These are phyloP conservation scores for Plecturocebus donacophilus DNA, from an alignment of 2,113 vertebrate species.

Conservation along the genomic window DNA sequence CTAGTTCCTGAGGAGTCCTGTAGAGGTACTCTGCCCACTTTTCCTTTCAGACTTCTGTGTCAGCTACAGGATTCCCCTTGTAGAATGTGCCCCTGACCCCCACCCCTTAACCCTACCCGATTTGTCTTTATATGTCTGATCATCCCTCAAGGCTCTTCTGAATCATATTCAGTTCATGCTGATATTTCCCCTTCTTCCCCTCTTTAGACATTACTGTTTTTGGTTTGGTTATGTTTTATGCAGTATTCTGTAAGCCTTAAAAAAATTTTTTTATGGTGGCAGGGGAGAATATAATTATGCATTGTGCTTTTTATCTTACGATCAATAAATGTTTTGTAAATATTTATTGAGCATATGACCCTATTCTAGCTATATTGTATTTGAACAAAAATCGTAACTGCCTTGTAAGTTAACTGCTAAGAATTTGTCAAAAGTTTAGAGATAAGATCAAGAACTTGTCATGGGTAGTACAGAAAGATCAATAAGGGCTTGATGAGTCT, in stretches of 20 bases:
- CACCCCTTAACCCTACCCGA: not conserved
- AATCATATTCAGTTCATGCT: not conserved
- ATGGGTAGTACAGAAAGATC: not conserved
- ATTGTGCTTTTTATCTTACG: not conserved
- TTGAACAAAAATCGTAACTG: conserved; percentile 10
- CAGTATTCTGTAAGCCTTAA: not conserved
- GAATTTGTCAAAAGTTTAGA: not conserved
- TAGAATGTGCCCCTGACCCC: not conserved
- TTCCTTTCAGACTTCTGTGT: not conserved
- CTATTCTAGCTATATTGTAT: conserved; percentile 1
- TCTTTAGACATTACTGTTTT: not conserved
- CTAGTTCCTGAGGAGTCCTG: not conserved
- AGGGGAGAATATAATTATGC: not conserved
- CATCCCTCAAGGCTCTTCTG: not conserved
- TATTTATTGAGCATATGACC: not conserved
- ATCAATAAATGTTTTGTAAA: not conserved
- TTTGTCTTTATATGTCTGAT: not conserved
- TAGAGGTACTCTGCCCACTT: not conserved
- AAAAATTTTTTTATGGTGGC: not conserved
- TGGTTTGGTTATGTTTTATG: conserved; percentile 16
- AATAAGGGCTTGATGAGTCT: not conserved
- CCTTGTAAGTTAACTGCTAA: not conserved
- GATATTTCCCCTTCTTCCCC: not conserved
- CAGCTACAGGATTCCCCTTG: not conserved
- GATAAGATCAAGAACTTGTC: not conserved